Conservation (phyloP, 2,888 invertebrate species). For the Petrolisthes manimaculis region DNA sequence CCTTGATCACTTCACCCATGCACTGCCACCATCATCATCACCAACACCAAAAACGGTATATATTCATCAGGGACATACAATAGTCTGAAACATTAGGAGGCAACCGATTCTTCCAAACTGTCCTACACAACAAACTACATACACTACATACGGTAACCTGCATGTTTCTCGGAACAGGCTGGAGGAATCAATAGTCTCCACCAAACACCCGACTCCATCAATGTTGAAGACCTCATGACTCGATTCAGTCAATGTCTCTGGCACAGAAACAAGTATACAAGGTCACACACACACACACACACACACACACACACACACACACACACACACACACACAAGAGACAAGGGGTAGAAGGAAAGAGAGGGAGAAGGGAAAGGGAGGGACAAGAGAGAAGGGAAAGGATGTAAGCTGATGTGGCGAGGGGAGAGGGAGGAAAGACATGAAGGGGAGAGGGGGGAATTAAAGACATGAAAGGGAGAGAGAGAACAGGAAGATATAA, state of each 20-base stretch:
- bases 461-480: background rate
- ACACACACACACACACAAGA: constrained; percentile 22
- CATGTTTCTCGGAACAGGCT: no score
- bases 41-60: no score
- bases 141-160: no score
- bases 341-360: background rate
- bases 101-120: no score
- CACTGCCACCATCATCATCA: no score
- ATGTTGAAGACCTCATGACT: background rate
- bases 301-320: constrained; percentile 29
- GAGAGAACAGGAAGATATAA: background rate
- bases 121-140: no score
- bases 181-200: no score
- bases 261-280: background rate
- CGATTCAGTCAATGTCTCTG: background rate
- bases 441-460: background rate
- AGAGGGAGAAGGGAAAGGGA: background rate
- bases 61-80: no score
- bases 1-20: no score
- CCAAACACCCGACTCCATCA: no score
- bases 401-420: background rate
- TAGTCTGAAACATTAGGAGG: no score
- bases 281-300: constrained; percentile 13
- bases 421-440: background rate
- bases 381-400: background rate